Evolutionary conservation across 1,140 invertebrate species (phyloP).

Genomic region (Hydropsyche tenuis): DNA sequence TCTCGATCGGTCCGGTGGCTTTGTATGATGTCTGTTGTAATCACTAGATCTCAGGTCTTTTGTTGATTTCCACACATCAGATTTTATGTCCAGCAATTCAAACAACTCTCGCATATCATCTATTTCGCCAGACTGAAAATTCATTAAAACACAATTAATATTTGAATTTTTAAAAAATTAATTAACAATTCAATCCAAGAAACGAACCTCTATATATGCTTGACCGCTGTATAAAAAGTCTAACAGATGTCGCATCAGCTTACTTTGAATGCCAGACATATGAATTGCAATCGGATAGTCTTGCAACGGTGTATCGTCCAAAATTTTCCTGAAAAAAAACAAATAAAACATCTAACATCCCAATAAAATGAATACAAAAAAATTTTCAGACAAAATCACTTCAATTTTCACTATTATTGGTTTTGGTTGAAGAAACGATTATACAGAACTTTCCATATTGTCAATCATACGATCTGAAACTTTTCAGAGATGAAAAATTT

Average conservation of each 20-base stretch:
- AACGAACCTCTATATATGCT: conserved; percentile 75
- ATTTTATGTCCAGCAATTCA: conserved; percentile 82
- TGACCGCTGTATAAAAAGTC: conserved; percentile 86
- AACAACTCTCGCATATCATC: conserved; percentile 81
- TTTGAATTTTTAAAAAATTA: not conserved
- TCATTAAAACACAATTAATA: conserved; percentile 31
- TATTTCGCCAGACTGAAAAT: conserved; percentile 78
- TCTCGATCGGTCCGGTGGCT: conserved; percentile 64
- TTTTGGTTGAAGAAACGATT: too few relatives aligned
- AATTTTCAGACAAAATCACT: too few relatives aligned
- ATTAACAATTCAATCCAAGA: conserved; percentile 32
- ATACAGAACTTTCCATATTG: too few relatives aligned
- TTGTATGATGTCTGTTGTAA: conserved; percentile 60
- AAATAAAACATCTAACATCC: too few relatives aligned
- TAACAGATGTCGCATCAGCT: conserved; percentile 77
- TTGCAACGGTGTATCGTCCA: conserved; percentile 75
- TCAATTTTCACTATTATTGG: too few relatives aligned
- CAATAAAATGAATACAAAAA: too few relatives aligned
- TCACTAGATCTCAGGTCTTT: conserved; percentile 57
- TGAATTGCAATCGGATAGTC: conserved; percentile 77
- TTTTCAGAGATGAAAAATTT: conserved; percentile 31
- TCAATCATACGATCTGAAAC: not conserved
- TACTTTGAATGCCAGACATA: conserved; percentile 79
- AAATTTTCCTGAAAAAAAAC: conserved; percentile 64
- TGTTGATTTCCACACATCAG: conserved; percentile 73